A percentile compares a stretch with the other conserved stretches of the same genome.
Evolutionary conservation across 1,140 invertebrate genomes (phyloP).

Genomic region (Diabrotica virgifera): DNA sequence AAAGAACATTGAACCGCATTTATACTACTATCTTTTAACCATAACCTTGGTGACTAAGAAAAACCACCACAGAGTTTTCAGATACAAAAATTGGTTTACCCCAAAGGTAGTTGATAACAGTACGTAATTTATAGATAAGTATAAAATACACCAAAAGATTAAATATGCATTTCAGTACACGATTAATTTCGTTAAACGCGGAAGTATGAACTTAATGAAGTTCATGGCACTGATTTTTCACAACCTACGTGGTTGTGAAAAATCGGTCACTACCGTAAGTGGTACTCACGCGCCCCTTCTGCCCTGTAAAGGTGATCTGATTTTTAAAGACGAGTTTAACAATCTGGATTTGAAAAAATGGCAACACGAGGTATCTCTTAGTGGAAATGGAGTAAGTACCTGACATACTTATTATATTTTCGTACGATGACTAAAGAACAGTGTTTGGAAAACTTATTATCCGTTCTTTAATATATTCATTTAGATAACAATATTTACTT

Average conservation of each 20-base stretch:
- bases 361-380: constrained; percentile 66
- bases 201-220: too few relatives aligned
- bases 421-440: background rate
- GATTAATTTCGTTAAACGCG: too few relatives aligned
- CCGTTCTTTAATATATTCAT: background rate
- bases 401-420: background rate
- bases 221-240: background rate
- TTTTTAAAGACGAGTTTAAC: constrained; percentile 68
- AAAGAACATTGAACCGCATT: too few relatives aligned
- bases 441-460: background rate
- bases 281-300: background rate
- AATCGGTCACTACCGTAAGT: constrained; percentile 7
- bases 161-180: too few relatives aligned
- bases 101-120: too few relatives aligned
- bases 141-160: too few relatives aligned
- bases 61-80: too few relatives aligned
- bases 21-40: too few relatives aligned
- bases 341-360: constrained; percentile 58
- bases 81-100: too few relatives aligned
- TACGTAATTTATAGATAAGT: too few relatives aligned
- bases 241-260: background rate
- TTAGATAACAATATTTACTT: background rate
- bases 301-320: constrained; percentile 54
- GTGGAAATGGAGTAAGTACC: constrained; percentile 62
- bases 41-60: too few relatives aligned